Base-by-base conservation (phyloP, 2,888 invertebrate genomes). In the Criorhina ranunculi region DNA sequence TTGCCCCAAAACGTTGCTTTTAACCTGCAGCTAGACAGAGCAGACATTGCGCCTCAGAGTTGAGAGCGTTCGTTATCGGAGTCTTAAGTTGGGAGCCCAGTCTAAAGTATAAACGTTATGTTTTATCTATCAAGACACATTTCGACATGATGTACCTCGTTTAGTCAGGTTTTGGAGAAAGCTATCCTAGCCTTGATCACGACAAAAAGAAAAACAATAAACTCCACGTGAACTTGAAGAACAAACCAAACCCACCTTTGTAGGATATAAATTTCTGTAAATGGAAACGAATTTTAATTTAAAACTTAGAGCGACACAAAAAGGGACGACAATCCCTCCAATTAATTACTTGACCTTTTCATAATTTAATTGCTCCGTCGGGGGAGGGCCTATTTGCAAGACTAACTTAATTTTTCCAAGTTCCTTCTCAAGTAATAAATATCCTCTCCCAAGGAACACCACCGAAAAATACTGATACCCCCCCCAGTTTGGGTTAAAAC, bases 301-400 rank as follows among this genome's bases (percentile, higher is more conserved):
- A 55, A 44, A 64, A 62, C 44, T 31, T 29, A 19, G 5, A 46
- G 33, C 11, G 46, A 44, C 24, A 64, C 9, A 3, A 72, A 59
- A 70, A 35, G 35, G 62, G 37, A 31, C 59, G 12, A 11, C 33
- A 9, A 24, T 70, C 12, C 51, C 11, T 62, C 31, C 11, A 60
- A 19, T 31, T 64, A 81, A 81, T 76, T 76, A 81, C 49, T 66
- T 77, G 82, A 82, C 82, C 82, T 66, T 82, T 64, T 82, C 64
- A 57, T 77, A 82, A 82, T 77, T 67, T 60, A 72, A 82, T 72
- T 77, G 40, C 53, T n/a, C 24, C 15, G 9, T 59, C 17, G 15
- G 49, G 29, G 29, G 29, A 29, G 17, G 29, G 24, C 33, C 49
- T 40, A 59, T 35, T 49, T 29, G 17, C n/a, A 24, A 12, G 24